Evolutionary conservation across 2,888 invertebrate species (phyloP).

Genomic region (Sympetrum striolatum): DNA sequence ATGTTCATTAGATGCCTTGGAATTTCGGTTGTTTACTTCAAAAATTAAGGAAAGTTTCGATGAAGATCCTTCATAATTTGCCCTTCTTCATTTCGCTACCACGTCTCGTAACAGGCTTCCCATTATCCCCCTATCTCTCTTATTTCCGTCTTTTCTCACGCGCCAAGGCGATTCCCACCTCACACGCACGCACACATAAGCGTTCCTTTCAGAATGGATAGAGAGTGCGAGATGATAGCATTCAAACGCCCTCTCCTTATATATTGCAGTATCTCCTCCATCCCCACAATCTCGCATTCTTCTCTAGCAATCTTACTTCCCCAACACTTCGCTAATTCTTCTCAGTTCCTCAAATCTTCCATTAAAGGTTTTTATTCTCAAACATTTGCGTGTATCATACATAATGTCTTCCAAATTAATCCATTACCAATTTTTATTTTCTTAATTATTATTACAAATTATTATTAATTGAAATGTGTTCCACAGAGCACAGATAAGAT

Average conservation of each 20-base stretch:
- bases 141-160: no score
- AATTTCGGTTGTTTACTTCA: no score
- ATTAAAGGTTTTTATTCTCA: neutral
- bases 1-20: no score
- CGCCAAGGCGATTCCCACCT: neutral
- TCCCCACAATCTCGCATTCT: neutral
- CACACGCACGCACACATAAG: neutral
- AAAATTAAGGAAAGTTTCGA: no score
- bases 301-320: no score
- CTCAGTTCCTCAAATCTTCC: neutral
- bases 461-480: no score
- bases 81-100: neutral
- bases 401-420: no score
- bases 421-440: no score
- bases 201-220: neutral
- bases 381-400: no score
- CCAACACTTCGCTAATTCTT: neutral
- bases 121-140: neutral
- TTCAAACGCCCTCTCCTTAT: neutral
- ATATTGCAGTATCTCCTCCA: neutral
- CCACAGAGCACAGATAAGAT: no score
- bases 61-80: neutral
- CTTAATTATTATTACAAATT: no score
- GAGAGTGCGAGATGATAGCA: neutral
- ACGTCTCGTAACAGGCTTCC: neutral